phyloP scores from a whole-genome alignment of 2,888 invertebrate species.

The Listrodromus nycthemerus region DNA sequence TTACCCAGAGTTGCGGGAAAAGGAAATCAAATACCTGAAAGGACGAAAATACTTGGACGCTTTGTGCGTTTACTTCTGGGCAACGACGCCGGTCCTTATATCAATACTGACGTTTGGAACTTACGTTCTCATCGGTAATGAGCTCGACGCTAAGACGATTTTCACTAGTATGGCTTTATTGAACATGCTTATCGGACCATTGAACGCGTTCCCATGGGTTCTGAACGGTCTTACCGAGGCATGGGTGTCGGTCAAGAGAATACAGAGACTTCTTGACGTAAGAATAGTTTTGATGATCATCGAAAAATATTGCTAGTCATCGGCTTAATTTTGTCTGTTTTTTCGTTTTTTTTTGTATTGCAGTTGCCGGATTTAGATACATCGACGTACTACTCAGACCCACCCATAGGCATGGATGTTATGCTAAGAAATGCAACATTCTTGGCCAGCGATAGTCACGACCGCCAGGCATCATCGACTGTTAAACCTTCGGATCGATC shows the following conservation, averaged over 20 bases:
- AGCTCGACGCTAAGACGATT: slow-evolving; percentile 94
- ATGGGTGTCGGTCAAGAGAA: slow-evolving; percentile 96
- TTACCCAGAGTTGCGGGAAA: slow-evolving; percentile 87
- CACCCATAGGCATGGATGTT: slow-evolving; percentile 76
- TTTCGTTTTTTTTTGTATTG: slow-evolving; percentile 72
- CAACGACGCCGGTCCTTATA: slow-evolving; percentile 97
- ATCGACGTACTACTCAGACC: slow-evolving; percentile 86
- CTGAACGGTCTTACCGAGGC: slow-evolving; percentile 98
- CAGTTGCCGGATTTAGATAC: slow-evolving; percentile 88
- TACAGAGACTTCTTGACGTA: slow-evolving; percentile 93
- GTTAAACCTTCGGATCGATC: slow-evolving; percentile 58
- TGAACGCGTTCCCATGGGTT: slow-evolving; percentile 99
- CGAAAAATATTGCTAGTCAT: not conserved
- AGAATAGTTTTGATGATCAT: slow-evolving; percentile 76
- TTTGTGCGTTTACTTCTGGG: slow-evolving; percentile 99
- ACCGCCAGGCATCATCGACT: slow-evolving; percentile 44
- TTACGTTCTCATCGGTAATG: slow-evolving; percentile 91
- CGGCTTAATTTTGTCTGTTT: slow-evolving; percentile 19
- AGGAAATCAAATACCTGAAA: slow-evolving; percentile 92
- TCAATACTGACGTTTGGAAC: slow-evolving; percentile 93
- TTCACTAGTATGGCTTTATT: slow-evolving; percentile 98
- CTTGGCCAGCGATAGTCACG: slow-evolving; percentile 66
- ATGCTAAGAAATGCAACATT: slow-evolving; percentile 76
- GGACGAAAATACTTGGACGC: slow-evolving; percentile 98
- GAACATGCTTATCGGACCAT: slow-evolving; percentile 97